Conservation (phyloP, 2,888 invertebrate species). For the Chaitophorus viminalis region DNA sequence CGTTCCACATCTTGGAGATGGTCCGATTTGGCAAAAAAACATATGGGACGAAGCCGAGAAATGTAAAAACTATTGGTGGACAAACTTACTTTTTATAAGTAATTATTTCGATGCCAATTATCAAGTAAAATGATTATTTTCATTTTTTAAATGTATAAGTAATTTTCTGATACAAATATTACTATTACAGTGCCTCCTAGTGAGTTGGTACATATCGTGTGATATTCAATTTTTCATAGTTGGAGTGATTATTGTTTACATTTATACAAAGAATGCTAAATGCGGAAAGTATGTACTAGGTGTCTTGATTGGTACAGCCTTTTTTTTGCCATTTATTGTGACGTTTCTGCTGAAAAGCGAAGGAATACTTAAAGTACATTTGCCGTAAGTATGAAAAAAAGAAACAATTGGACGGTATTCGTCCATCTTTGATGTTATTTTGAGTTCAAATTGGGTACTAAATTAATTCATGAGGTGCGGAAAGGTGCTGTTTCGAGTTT, state of each 20-base stretch:
- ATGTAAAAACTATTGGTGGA: conserved; percentile 65
- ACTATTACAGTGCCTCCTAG: conserved; percentile 59
- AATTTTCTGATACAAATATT: not conserved
- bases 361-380: conserved; percentile 2
- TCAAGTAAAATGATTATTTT: conserved; percentile 63
- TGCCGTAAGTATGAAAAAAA: not conserved
- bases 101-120: conserved; percentile 63
- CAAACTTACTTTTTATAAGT: conserved; percentile 64
- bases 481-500: too few relatives aligned
- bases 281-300: not conserved
- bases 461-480: too few relatives aligned
- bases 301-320: not conserved
- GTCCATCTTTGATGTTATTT: not conserved
- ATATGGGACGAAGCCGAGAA: conserved; percentile 63
- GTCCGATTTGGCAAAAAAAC: conserved; percentile 64
- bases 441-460: too few relatives aligned
- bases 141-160: conserved; percentile 40
- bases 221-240: conserved; percentile 61
- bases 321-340: conserved; percentile 1
- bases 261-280: conserved; percentile 6
- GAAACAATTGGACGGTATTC: not conserved
- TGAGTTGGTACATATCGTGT: conserved; percentile 62
- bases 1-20: conserved; percentile 62
- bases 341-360: not conserved
- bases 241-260: conserved; percentile 20